A percentile compares a stretch with the other conserved stretches of the same genome.
phyloP scores from a whole-genome alignment of 2,797 vertebrate species.

The Artibeus lituratus region DNA sequence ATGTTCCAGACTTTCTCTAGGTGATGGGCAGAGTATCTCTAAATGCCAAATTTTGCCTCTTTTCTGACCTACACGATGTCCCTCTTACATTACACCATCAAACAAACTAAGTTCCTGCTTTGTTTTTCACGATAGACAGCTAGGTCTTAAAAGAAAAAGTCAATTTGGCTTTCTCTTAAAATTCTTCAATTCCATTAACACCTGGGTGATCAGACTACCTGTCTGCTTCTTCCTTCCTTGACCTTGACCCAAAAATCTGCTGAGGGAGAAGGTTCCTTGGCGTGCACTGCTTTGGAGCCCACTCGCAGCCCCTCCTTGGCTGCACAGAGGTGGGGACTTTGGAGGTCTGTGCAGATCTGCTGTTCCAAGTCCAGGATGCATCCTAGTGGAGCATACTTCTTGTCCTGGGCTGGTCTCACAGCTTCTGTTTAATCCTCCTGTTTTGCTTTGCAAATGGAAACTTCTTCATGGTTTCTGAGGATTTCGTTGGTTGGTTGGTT shows the following conservation, averaged over 20 bases:
- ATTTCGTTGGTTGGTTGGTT: not conserved
- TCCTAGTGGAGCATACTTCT: not conserved
- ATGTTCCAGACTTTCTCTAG: not conserved
- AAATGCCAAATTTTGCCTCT: not conserved
- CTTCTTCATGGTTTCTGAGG: not conserved
- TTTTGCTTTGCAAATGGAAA: not conserved
- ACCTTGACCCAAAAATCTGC: not conserved
- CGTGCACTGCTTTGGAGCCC: not conserved
- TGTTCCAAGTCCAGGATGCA: not conserved
- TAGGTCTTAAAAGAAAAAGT: not conserved
- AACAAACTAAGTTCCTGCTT: not conserved
- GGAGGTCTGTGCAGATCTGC: not conserved
- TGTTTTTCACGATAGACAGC: not conserved
- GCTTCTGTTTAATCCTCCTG: not conserved
- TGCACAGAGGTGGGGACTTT: not conserved
- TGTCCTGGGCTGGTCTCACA: not conserved
- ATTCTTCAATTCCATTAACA: slow-evolving; percentile 4
- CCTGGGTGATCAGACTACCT: slow-evolving; percentile 29
- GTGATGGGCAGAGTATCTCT: not conserved
- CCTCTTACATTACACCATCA: not conserved
- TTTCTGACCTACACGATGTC: not conserved
- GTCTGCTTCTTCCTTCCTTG: not conserved
- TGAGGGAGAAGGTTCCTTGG: not conserved
- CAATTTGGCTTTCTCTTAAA: slow-evolving; percentile 21
- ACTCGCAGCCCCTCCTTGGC: not conserved